These are phyloP conservation scores for Vireo griseus DNA, from an alignment of 2,797 vertebrate species.

Conservation along the genomic window DNA sequence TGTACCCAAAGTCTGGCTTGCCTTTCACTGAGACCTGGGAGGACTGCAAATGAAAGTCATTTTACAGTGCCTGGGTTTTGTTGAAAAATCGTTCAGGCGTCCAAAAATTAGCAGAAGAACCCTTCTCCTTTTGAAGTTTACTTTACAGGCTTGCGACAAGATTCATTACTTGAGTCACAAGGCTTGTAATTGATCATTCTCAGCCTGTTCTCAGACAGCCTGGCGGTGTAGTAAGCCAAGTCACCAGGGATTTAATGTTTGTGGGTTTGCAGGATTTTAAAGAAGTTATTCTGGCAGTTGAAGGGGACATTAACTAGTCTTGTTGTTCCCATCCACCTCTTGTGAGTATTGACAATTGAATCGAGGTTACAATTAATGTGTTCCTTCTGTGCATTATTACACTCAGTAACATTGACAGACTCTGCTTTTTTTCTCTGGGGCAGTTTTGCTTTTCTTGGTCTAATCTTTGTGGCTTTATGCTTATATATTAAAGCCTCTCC, in stretches of 20 bases:
- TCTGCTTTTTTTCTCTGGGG: not conserved
- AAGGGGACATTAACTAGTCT: not conserved
- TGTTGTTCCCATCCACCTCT: not conserved
- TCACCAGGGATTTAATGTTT: slow-evolving; percentile 4
- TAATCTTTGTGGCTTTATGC: not conserved
- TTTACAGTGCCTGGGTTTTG: not conserved
- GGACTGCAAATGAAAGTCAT: not conserved
- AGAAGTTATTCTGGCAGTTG: not conserved
- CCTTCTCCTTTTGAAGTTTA: slow-evolving; percentile 1
- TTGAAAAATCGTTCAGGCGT: not conserved
- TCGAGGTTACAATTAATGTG: not conserved
- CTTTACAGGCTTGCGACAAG: slow-evolving; percentile 10
- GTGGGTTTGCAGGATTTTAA: slow-evolving; percentile 23
- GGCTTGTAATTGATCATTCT: slow-evolving; percentile 30
- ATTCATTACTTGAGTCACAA: slow-evolving; percentile 42
- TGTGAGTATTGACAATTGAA: not conserved
- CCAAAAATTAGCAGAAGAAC: not conserved
- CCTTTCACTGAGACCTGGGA: not conserved
- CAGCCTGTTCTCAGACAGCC: slow-evolving; percentile 43
- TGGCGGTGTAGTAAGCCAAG: not conserved
- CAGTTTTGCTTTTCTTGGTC: not conserved
- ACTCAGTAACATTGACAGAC: not conserved
- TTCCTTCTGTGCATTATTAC: not conserved
- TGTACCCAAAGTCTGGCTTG: not conserved
- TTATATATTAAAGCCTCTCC: not conserved